Percentiles rank a stretch among this genome's conserved stretches.
phyloP scores from a whole-genome alignment of 2,797 vertebrate genomes.

The Steatocranus sp. region DNA sequence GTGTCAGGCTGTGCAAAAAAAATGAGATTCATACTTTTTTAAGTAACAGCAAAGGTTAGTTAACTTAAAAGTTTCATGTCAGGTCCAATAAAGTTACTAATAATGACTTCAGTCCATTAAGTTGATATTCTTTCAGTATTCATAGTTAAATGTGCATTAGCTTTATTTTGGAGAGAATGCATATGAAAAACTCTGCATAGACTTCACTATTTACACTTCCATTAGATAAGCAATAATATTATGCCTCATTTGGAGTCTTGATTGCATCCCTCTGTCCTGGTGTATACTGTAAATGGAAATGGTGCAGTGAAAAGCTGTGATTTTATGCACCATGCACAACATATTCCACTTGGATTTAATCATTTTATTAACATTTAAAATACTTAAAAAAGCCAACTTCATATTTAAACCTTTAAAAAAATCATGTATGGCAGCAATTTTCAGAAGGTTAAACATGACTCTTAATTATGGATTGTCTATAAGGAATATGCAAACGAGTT shows the following conservation, averaged over 20 bases:
- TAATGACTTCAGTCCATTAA: neutral
- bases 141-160: neutral
- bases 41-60: neutral
- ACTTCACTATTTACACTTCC: neutral
- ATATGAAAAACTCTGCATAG: neutral
- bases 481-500: neutral
- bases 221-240: neutral
- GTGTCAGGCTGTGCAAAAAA: neutral
- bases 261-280: neutral
- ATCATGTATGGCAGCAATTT: neutral
- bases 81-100: neutral
- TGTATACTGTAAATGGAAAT: neutral
- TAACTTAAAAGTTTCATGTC: neutral
- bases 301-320: neutral
- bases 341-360: neutral
- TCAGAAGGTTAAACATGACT: neutral
- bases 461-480: neutral
- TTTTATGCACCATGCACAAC: neutral
- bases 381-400: neutral
- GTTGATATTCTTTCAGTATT: neutral
- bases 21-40: neutral
- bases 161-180: neutral
- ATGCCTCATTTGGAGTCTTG: neutral
- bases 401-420: neutral
- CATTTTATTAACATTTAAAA: neutral